Percentiles rank a stretch among this genome's conserved stretches.
Evolutionary conservation across 1,140 invertebrate species (phyloP).

Genomic region (Platorchestia sp.): DNA sequence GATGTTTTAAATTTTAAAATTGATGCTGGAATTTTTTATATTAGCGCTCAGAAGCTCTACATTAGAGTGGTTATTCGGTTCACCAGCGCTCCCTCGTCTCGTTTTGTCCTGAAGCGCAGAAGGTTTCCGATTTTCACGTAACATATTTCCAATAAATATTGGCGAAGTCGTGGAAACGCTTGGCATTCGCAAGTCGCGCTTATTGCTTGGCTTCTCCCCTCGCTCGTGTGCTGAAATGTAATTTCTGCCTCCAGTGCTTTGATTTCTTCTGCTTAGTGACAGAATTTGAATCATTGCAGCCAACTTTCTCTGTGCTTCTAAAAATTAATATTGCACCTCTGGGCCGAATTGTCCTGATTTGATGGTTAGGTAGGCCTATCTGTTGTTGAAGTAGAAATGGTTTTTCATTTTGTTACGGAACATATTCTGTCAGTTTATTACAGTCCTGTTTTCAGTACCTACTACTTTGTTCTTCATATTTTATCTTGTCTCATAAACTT

Average conservation of each 20-base stretch:
- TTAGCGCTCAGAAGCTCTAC: neutral
- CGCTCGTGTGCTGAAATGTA: neutral
- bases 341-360: neutral
- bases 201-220: slow-evolving; percentile 32
- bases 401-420: too few relatives aligned
- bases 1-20: neutral
- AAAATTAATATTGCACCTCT: neutral
- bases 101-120: neutral
- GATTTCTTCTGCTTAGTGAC: neutral
- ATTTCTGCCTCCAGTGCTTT: neutral
- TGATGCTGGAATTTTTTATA: neutral
- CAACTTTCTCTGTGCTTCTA: neutral
- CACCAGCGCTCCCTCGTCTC: neutral
- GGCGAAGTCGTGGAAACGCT: neutral
- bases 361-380: neutral
- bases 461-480: too few relatives aligned
- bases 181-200: slow-evolving; percentile 5
- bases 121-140: neutral
- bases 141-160: slow-evolving; percentile 29
- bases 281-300: neutral
- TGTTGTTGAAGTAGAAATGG: neutral
- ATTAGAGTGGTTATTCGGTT: neutral
- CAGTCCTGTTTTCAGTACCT: too few relatives aligned
- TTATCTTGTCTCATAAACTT: too few relatives aligned
- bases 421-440: too few relatives aligned